phyloP scores from a whole-genome alignment of 64 coral and sea anemone species.

The Catalaphyllia jardinei region DNA sequence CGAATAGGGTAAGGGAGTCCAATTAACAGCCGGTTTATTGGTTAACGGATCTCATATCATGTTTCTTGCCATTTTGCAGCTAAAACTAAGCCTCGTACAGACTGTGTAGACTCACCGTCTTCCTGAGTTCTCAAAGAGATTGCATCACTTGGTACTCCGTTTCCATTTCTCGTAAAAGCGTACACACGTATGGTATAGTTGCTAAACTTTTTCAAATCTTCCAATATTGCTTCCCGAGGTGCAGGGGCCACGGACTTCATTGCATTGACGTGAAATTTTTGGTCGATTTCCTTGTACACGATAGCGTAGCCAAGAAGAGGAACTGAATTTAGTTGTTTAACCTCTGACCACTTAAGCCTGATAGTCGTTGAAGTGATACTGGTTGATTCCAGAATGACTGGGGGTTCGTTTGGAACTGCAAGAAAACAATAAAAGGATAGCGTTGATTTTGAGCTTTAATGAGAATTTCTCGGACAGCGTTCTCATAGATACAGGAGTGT shows the following conservation, averaged over 20 bases:
- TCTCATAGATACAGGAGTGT: neutral
- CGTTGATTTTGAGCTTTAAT: neutral
- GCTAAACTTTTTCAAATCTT: constrained; percentile 27
- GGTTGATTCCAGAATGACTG: neutral
- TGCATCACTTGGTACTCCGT: neutral
- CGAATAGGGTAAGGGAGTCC: too few relatives aligned
- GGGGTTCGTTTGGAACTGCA: constrained; percentile 9
- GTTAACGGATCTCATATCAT: too few relatives aligned
- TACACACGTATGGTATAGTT: constrained; percentile 20
- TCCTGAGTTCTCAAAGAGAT: constrained; percentile 23
- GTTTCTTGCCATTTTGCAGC: neutral
- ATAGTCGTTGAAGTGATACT: constrained; percentile 46
- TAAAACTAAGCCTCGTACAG: too few relatives aligned
- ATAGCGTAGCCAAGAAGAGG: constrained; percentile 20
- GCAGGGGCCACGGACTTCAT: neutral
- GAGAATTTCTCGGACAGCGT: neutral
- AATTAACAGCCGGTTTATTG: too few relatives aligned
- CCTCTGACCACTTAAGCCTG: constrained; percentile 14
- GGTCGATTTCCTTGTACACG: constrained; percentile 4
- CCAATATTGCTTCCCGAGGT: neutral
- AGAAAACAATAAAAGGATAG: neutral
- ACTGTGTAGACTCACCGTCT: constrained; percentile 33
- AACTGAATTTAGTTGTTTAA: neutral
- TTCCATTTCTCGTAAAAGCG: constrained; percentile 28
- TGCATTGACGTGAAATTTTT: neutral